Percentiles rank a stretch among this genome's conserved stretches.
Conservation (phyloP, 1,140 invertebrate genomes). For the Rhopalosiphum padi region DNA sequence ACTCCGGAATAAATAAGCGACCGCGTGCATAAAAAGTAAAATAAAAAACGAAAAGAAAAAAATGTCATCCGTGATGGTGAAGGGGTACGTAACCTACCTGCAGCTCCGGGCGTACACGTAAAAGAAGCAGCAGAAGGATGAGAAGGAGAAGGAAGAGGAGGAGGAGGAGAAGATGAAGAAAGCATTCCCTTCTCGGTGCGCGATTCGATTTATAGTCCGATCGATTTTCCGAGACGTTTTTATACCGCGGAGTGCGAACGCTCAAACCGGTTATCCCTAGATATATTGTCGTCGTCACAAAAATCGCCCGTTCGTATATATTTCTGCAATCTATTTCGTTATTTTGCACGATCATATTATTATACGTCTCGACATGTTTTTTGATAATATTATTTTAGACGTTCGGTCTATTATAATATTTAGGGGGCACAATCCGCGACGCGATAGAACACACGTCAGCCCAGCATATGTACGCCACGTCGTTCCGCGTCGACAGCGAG, state of each 20-base stretch:
- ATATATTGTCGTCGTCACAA: background rate
- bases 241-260: background rate
- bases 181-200: conserved; percentile 19
- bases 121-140: background rate
- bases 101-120: background rate
- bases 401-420: background rate
- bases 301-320: background rate
- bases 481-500: no score
- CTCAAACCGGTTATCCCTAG: conserved; percentile 40
- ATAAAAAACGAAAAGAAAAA: conserved; percentile 12
- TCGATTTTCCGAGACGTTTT: conserved; percentile 52
- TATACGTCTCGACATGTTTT: background rate
- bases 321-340: background rate
- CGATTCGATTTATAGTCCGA: conserved; percentile 45
- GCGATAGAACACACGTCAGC: background rate
- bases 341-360: background rate
- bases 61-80: background rate
- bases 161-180: background rate
- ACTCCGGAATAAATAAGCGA: conserved; percentile 26
- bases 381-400: background rate
- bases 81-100: background rate
- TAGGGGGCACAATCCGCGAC: background rate
- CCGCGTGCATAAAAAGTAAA: background rate
- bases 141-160: background rate
- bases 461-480: background rate